Conservation (phyloP, 2,888 invertebrate species). For the Reticulitermes lucifugus region DNA sequence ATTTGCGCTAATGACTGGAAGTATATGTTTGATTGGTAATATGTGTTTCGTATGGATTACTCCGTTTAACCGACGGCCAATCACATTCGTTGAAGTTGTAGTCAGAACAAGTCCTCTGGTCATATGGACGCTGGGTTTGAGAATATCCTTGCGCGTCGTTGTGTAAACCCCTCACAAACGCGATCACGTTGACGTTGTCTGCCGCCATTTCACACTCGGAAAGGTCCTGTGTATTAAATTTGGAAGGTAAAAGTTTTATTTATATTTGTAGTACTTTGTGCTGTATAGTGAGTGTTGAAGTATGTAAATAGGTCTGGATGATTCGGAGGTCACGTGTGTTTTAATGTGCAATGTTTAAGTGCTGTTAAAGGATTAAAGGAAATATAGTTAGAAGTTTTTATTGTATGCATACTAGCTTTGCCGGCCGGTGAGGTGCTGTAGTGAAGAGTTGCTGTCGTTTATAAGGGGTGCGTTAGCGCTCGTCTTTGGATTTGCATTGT, state of each 20-base stretch:
- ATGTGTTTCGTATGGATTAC: neutral
- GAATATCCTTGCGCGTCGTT: constrained; percentile 80
- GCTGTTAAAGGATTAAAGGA: neutral
- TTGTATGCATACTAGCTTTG: constrained; percentile 37
- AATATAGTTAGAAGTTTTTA: neutral
- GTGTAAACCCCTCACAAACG: constrained; percentile 76
- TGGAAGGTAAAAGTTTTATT: constrained; percentile 71
- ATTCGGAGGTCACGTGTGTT: neutral
- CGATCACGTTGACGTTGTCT: constrained; percentile 61
- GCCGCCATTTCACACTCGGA: constrained; percentile 77
- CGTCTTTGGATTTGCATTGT: neutral
- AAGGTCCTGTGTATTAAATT: constrained; percentile 66
- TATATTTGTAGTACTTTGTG: constrained; percentile 56
- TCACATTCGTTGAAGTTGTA: constrained; percentile 17
- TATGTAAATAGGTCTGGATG: neutral
- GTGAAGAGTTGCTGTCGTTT: neutral
- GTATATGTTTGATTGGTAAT: neutral
- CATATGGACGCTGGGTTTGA: constrained; percentile 56
- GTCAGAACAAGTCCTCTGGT: neutral
- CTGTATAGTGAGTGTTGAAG: neutral
- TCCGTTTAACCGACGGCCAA: constrained; percentile 24
- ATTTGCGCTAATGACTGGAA: neutral
- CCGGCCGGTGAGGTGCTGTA: constrained; percentile 47
- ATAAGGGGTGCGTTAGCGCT: neutral
- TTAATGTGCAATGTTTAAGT: constrained; percentile 18